Evolutionary conservation across 2,797 vertebrate species (phyloP).

Genomic region (Lepus oiostolus): DNA sequence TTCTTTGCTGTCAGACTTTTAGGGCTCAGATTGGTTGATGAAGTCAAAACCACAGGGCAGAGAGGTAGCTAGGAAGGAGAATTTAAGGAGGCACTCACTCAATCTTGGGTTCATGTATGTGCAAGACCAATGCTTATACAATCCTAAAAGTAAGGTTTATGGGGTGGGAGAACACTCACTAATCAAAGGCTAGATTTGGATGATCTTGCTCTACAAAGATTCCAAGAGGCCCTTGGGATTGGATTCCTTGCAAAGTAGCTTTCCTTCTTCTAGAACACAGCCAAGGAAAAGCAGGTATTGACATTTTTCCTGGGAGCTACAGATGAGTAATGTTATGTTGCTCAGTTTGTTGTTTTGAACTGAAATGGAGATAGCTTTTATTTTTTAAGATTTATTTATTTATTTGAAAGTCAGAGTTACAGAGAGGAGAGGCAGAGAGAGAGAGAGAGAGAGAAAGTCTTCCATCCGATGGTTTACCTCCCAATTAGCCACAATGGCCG

Average conservation of each 20-base stretch:
- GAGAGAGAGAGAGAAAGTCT: too few species aligned
- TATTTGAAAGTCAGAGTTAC: too few species aligned
- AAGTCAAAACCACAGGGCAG: background rate
- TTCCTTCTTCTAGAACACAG: background rate
- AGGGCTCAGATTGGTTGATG: background rate
- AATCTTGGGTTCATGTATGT: background rate
- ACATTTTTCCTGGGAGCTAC: background rate
- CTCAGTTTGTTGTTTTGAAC: conserved; percentile 24
- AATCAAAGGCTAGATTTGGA: background rate
- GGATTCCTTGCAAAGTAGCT: background rate
- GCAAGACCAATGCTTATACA: background rate
- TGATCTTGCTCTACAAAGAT: background rate
- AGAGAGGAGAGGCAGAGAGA: too few species aligned
- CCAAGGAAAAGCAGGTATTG: background rate
- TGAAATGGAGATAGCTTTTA: background rate
- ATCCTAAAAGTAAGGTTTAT: background rate
- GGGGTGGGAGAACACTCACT: background rate
- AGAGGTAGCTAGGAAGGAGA: background rate
- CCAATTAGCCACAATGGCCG: too few species aligned
- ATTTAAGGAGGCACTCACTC: background rate
- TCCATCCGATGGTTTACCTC: too few species aligned
- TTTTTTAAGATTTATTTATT: too few species aligned
- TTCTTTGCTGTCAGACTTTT: conserved; percentile 15
- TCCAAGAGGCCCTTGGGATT: background rate
- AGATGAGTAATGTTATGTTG: background rate